These are phyloP conservation scores for Gonatopus flavifemur DNA, from an alignment of 1,140 invertebrate species.

Conservation along the genomic window DNA sequence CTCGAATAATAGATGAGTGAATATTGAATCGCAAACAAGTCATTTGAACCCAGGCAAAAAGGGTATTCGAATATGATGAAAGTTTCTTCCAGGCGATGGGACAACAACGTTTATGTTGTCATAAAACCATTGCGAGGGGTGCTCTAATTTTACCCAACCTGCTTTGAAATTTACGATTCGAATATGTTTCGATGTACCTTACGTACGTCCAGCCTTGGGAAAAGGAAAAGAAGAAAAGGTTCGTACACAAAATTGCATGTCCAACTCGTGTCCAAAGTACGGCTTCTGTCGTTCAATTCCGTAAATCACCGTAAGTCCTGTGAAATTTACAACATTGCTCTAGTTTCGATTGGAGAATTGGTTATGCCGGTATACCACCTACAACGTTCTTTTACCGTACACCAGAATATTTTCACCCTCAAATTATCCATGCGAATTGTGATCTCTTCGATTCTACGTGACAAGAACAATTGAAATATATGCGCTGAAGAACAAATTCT, in stretches of 20 bases:
- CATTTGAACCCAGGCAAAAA: too few species aligned
- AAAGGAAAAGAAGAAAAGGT: constrained; percentile 8
- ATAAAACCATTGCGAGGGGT: constrained; percentile 31
- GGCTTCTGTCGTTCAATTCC: neutral
- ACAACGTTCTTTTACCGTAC: neutral
- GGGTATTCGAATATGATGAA: too few species aligned
- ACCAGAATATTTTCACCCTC: too few species aligned
- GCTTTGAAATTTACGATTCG: constrained; percentile 34
- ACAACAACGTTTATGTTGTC: too few species aligned
- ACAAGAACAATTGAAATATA: too few species aligned
- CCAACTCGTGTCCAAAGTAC: constrained; percentile 7
- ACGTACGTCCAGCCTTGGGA: neutral
- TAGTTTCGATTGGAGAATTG: constrained; percentile 25
- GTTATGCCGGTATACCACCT: neutral
- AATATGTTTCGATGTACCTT: neutral
- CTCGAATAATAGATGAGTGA: too few species aligned
- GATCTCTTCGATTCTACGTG: too few species aligned
- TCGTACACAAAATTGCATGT: constrained; percentile 16
- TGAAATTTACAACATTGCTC: constrained; percentile 31
- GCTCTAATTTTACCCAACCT: constrained; percentile 32
- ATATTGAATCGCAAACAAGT: too few species aligned
- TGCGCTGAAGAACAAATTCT: too few species aligned
- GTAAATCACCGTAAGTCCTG: constrained; percentile 22
- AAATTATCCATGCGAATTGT: too few species aligned
- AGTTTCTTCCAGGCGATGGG: too few species aligned